These are phyloP conservation scores for Phalacrocorax pelagicus DNA, from an alignment of 2,113 vertebrate species.

Conservation along the genomic window DNA sequence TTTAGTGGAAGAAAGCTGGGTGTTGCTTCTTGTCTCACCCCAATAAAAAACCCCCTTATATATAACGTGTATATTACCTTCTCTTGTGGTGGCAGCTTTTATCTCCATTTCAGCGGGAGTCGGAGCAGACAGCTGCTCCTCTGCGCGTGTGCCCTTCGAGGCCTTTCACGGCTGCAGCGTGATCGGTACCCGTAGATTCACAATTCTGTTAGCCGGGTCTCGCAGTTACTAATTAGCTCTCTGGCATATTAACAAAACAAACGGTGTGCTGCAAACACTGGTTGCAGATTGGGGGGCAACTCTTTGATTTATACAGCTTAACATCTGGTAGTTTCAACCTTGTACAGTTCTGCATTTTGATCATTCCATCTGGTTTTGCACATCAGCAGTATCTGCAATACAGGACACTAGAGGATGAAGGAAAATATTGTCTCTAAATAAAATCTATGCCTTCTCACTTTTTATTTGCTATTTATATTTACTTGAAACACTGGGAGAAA, in stretches of 20 bases:
- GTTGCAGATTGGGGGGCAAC: background rate
- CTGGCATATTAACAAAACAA: background rate
- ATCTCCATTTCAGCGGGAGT: background rate
- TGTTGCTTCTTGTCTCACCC: background rate
- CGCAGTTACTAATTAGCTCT: background rate
- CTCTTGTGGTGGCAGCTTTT: background rate
- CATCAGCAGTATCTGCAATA: slow-evolving; percentile 36
- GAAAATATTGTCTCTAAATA: slow-evolving; percentile 35
- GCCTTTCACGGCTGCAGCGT: background rate
- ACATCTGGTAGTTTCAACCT: slow-evolving; percentile 51
- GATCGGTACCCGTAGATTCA: background rate
- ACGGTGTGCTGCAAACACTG: background rate
- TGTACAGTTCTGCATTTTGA: slow-evolving; percentile 29
- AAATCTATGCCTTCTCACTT: slow-evolving; percentile 21
- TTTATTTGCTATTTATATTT: background rate
- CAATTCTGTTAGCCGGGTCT: accelerated
- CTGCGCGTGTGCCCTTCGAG: background rate
- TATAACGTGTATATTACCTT: background rate
- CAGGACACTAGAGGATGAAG: slow-evolving; percentile 1
- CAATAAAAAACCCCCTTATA: background rate
- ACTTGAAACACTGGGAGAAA: slow-evolving; percentile 30
- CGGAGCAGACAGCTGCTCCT: background rate
- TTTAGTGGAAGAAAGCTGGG: background rate
- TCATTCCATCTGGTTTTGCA: slow-evolving; percentile 38
- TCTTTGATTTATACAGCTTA: background rate